Evolutionary conservation across 2,797 vertebrate genomes (phyloP).

Genomic region (Cryptoprocta ferox): DNA sequence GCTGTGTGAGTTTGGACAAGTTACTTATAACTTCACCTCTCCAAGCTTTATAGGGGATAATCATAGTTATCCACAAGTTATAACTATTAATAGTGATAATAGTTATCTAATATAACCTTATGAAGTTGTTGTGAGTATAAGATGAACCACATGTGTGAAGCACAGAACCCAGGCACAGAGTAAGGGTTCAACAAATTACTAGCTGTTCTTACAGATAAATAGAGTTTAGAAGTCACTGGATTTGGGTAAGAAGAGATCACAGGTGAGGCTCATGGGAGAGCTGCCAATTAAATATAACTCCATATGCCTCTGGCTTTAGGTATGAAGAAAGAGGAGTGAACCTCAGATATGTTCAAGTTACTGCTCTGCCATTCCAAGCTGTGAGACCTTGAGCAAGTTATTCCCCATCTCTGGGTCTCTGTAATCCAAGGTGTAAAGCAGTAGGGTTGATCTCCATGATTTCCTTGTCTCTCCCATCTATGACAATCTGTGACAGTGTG

Average conservation of each 20-base stretch:
- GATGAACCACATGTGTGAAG: not conserved
- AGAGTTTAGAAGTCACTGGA: not conserved
- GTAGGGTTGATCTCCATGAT: not conserved
- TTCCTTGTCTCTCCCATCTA: not conserved
- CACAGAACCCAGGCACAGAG: not conserved
- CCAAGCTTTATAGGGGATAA: not conserved
- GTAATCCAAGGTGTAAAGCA: not conserved
- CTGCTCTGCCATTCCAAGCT: not conserved
- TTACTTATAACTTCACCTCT: not conserved
- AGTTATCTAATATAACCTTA: not conserved
- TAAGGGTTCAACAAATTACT: not conserved
- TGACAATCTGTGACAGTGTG: not conserved
- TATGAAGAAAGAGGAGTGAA: not conserved
- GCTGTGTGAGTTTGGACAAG: not conserved
- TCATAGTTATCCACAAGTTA: not conserved
- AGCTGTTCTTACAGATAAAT: not conserved
- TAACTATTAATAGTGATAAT: not conserved
- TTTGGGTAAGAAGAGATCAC: not conserved
- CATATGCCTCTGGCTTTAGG: not conserved
- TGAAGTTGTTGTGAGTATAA: not conserved
- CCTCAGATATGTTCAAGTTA: not conserved
- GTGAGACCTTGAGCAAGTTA: not conserved
- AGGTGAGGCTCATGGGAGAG: not conserved
- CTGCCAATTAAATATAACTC: not conserved
- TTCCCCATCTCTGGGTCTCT: not conserved